Evolutionary conservation across 2,797 vertebrate genomes (phyloP).

Genomic region (Botia kubotai): DNA sequence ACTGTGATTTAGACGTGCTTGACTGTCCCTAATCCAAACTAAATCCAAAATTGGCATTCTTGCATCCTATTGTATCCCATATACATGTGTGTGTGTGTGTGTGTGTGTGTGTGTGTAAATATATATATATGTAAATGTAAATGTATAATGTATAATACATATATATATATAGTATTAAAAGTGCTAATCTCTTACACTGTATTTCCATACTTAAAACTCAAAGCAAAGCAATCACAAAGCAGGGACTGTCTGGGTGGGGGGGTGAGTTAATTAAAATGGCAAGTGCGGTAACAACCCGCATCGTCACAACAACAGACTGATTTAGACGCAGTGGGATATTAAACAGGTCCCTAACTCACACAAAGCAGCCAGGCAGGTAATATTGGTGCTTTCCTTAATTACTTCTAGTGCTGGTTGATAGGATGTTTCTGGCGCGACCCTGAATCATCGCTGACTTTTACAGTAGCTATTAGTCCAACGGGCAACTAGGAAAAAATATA

Average conservation of each 20-base stretch:
- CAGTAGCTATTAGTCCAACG: conserved; percentile 61
- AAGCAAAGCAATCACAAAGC: conserved; percentile 70
- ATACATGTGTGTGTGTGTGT: too few relatives aligned
- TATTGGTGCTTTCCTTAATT: conserved; percentile 63
- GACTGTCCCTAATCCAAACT: conserved; percentile 45
- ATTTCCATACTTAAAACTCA: conserved; percentile 47
- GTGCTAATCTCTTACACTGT: conserved; percentile 25
- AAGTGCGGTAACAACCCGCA: conserved; percentile 76
- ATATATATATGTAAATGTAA: too few relatives aligned
- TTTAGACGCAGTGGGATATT: conserved; percentile 75
- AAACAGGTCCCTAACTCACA: conserved; percentile 75
- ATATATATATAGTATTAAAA: conserved; percentile 15
- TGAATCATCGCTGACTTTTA: conserved; percentile 63
- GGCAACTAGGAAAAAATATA: conserved; percentile 55
- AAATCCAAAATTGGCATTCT: conserved; percentile 54
- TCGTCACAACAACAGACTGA: conserved; percentile 78
- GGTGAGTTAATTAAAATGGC: conserved; percentile 82
- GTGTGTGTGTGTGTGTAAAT: too few relatives aligned
- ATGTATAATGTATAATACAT: too few relatives aligned
- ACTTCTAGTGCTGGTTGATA: conserved; percentile 55
- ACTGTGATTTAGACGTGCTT: conserved; percentile 34
- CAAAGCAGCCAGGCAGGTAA: conserved; percentile 65
- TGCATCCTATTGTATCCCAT: background rate
- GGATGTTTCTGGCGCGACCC: conserved; percentile 51
- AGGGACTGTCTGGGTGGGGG: conserved; percentile 73